A percentile compares a stretch with the other conserved stretches of the same genome.
Evolutionary conservation across 2,113 vertebrate species (phyloP).

Genomic region (Odocoileus virginianus): DNA sequence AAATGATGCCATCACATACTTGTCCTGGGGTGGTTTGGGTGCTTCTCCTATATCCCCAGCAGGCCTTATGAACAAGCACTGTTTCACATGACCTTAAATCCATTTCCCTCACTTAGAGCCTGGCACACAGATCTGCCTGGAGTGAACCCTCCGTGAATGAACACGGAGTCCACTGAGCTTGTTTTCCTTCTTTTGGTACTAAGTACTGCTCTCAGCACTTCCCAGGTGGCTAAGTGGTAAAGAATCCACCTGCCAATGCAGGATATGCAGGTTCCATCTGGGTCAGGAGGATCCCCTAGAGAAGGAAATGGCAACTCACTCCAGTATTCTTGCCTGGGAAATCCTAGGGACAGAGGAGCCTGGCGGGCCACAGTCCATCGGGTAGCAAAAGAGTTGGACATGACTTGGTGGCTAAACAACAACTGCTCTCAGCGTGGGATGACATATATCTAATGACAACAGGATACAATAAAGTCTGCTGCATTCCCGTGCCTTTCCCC

Average conservation of each 20-base stretch:
- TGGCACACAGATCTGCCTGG: not conserved
- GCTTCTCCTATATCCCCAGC: not conserved
- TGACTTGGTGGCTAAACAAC: not conserved
- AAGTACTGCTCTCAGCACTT: not conserved
- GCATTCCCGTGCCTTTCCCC: not conserved
- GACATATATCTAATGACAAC: not conserved
- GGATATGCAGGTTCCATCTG: not conserved
- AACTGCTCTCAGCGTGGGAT: not conserved
- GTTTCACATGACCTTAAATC: not conserved
- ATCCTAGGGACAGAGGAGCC: not conserved
- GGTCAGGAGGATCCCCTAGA: not conserved
- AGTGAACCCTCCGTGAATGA: not conserved
- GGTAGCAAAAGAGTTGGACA: not conserved
- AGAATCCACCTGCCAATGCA: not conserved
- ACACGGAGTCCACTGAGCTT: not conserved
- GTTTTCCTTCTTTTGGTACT: not conserved
- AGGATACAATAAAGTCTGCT: not conserved
- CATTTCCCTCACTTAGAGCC: not conserved
- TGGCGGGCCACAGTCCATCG: not conserved
- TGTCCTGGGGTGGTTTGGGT: not conserved
- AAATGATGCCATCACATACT: not conserved
- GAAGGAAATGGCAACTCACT: not conserved
- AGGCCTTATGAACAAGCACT: not conserved
- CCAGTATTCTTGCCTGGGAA: not conserved
- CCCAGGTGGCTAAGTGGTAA: not conserved